Evolutionary conservation across 2,113 vertebrate genomes (phyloP), one percentile per base, ranked within the genome.

Genomic region (Larimichthys crocea): DNA sequence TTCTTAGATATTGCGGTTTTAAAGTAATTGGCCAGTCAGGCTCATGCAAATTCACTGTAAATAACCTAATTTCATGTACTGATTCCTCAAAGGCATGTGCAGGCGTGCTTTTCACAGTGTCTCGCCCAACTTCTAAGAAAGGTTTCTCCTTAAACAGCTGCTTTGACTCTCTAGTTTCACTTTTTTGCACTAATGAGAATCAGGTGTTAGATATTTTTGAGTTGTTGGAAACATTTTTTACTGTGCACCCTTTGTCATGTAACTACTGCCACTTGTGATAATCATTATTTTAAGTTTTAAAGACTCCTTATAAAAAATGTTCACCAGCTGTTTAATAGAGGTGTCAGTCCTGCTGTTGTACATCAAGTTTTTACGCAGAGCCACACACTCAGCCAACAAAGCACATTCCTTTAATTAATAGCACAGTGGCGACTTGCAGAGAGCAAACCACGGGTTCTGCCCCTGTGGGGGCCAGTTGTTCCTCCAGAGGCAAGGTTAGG

Each of bases 381-480:
- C 88, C 90, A 89, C 92, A 92, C 85, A 92, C 88, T 91, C 74
- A 5, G 90, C 92, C 90, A 94, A 86, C 89, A 89, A 92, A 89
- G 86, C 92, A 91, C 87, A 90, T 92, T 93, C 74, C 81, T 93
- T 85, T 93, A 93, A 94, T 95, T 94, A 94, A 93, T 86, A 83
- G 85, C 92, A 86, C 64, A 83, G 91, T 88, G 89, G 86, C 82
- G 88, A 84, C 88, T 89, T 80, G 87, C 81, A 89, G 87, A 80
- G 83, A 73, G 85, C 57, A 89, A 90, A 91, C 88, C 87, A 44
- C 88, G 90, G 76, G 17, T 70, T 59, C 59, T 63, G 79, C 70
- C 69, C 60, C 79, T 35, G 80, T 76, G 66, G 74, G 75, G 83
- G 67, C 70, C 85, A 68, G 76, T 88, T 74, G 80, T 66, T 87